Evolutionary conservation across 2,113 vertebrate genomes (phyloP).

Genomic region (Rattus rattus): DNA sequence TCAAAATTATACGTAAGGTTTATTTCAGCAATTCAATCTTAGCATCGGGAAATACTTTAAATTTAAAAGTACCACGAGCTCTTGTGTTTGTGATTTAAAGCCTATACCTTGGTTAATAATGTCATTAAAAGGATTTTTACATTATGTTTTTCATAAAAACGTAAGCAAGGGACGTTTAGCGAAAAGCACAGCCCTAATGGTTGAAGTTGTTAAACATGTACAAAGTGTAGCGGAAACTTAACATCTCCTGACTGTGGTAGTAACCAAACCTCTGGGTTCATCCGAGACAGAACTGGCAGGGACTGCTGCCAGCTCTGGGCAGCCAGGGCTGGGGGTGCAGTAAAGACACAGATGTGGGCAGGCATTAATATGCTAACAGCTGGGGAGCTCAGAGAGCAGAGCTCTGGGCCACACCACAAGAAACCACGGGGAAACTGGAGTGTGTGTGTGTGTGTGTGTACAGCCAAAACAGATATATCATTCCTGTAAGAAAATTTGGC

Average conservation of each 20-base stretch:
- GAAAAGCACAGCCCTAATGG: neutral
- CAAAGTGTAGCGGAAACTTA: neutral
- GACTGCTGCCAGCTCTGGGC: neutral
- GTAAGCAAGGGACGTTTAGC: neutral
- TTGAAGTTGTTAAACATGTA: neutral
- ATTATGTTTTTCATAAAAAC: neutral
- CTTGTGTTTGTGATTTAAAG: conserved; percentile 29
- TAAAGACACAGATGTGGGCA: neutral
- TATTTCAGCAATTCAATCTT: conserved; percentile 32
- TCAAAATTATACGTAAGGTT: neutral
- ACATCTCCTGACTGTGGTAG: neutral
- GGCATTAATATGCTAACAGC: neutral
- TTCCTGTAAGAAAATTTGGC: neutral
- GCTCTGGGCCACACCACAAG: neutral
- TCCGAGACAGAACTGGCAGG: neutral
- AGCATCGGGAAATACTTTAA: neutral
- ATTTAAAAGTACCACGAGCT: conserved; percentile 16
- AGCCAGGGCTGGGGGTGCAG: neutral
- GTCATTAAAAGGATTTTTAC: conserved; percentile 8
- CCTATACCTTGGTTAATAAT: neutral
- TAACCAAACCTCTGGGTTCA: neutral
- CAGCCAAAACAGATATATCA: neutral
- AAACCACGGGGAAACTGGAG: neutral
- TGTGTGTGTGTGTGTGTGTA: neutral
- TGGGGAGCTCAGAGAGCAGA: neutral